A percentile compares a stretch with the other conserved stretches of the same genome.
These are phyloP conservation scores for Luperina testacea DNA, from an alignment of 2,888 invertebrate genomes.

Conservation along the genomic window DNA sequence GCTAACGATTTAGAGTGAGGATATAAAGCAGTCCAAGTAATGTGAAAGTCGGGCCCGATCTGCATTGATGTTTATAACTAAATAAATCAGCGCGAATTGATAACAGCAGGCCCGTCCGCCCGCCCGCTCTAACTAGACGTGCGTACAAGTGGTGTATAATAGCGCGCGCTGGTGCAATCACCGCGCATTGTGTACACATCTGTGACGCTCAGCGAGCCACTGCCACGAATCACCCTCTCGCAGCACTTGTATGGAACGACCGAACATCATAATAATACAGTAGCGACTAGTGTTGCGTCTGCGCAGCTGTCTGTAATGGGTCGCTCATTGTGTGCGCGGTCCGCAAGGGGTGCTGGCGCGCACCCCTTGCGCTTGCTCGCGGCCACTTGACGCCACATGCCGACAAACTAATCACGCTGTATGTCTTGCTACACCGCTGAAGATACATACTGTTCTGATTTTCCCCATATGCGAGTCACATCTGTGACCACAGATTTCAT, in stretches of 20 bases:
- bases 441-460: not conserved
- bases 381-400: constrained; percentile 53
- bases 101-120: not conserved
- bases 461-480: not conserved
- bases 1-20: constrained; percentile 1
- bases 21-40: constrained; percentile 18
- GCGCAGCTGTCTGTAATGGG: constrained; percentile 26
- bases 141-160: not conserved
- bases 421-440: not conserved
- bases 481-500: not conserved
- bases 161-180: constrained; percentile 1
- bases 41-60: not conserved
- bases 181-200: constrained; percentile 45
- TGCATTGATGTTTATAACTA: constrained; percentile 4
- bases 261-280: constrained; percentile 17
- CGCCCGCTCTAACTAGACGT: not conserved
- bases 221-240: constrained; percentile 11
- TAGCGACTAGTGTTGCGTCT: constrained; percentile 30
- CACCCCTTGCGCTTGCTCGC: constrained; percentile 14
- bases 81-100: constrained; percentile 12
- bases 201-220: constrained; percentile 8
- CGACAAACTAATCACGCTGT: constrained; percentile 7
- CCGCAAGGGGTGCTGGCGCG: constrained; percentile 15
- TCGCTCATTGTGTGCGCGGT: not conserved
- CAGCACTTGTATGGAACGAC: constrained; percentile 17